Evolutionary conservation across 2,888 invertebrate species (phyloP), one percentile per base, ranked within the genome.

Genomic region (Megamerina dolium): DNA sequence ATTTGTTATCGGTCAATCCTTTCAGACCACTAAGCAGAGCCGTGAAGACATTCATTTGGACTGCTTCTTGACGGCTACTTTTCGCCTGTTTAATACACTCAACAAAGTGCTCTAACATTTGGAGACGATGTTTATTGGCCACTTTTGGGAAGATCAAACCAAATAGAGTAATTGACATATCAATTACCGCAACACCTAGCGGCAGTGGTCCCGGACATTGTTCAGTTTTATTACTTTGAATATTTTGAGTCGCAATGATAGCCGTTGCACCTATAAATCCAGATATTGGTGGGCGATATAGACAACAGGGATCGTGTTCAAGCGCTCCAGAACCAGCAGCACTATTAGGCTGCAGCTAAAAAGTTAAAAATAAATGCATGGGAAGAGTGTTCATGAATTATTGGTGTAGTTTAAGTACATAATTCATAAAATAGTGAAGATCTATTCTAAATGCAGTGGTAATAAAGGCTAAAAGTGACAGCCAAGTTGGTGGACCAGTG

Each of bases 61-160:
- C 87, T 1, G 95, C 95, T 68, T 96, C 95, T 61, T 94, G 94
- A 10, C 95, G 79, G 0, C 85, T 82, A 10, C 91, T 91, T 64
- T 95, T 95, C 0, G 93, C 90, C 64, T 92, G 89, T 57, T 85
- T 84, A 56, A 96, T 90, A 66, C 94, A 95, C 66, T 96, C 96
- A 17, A 83, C 81, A 66, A 99, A 99, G 66, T 99, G 97, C 54
- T 95, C 92, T 39, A 99, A 74, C 87, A 99, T 94, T 75, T 99
- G 97, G 43, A 95, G 79, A 37, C 95, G 82, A 72, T 99, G 97
- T 64, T 97, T 99, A 61, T 89, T 87, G 20, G 94, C 90, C 12
- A 97, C 93, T 48, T 88, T 80, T 0, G 94, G 89, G 70, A 97
- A 99, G 49, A 97, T 87, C 57, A 86, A 82, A 17, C 96, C 97